Percentiles rank a stretch among this genome's conserved stretches.
Evolutionary conservation across 2,888 invertebrate species (phyloP).

Genomic region (Lasioglossum marginatum): DNA sequence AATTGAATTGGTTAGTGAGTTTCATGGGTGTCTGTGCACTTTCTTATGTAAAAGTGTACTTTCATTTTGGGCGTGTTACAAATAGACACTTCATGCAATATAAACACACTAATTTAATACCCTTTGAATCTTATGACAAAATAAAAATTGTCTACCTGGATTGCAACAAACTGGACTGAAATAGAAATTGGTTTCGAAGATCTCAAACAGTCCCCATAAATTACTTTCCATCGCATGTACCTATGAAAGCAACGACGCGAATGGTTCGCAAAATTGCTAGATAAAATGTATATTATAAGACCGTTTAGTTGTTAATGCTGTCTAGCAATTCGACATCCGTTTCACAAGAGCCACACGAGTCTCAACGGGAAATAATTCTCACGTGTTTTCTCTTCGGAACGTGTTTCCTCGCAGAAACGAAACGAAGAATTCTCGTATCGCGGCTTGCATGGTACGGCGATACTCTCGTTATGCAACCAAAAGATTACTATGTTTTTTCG

Average conservation of each 20-base stretch:
- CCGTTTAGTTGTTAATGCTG: neutral
- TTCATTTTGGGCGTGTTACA: neutral
- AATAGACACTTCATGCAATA: neutral
- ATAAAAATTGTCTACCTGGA: too few relatives aligned
- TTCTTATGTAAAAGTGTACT: neutral
- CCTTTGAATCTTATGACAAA: too few relatives aligned
- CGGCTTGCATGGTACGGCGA: constrained; percentile 60
- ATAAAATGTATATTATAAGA: neutral
- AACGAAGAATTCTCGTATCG: constrained; percentile 64
- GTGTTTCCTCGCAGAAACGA: constrained; percentile 50
- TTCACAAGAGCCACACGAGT: constrained; percentile 16
- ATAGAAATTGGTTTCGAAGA: too few relatives aligned
- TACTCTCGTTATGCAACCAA: constrained; percentile 64
- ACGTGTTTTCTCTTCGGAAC: constrained; percentile 42
- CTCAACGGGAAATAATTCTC: constrained; percentile 42
- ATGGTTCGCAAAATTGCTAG: neutral
- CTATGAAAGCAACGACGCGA: neutral
- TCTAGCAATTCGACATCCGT: neutral
- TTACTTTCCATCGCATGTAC: neutral
- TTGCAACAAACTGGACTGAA: too few relatives aligned
- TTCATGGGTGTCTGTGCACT: neutral
- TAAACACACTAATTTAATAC: too few relatives aligned
- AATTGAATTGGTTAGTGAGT: neutral
- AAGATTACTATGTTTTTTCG: constrained; percentile 61
- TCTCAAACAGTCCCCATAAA: neutral